Evolutionary conservation across 1,140 invertebrate species (phyloP).

Genomic region (Diachasmimorpha longicaudata): DNA sequence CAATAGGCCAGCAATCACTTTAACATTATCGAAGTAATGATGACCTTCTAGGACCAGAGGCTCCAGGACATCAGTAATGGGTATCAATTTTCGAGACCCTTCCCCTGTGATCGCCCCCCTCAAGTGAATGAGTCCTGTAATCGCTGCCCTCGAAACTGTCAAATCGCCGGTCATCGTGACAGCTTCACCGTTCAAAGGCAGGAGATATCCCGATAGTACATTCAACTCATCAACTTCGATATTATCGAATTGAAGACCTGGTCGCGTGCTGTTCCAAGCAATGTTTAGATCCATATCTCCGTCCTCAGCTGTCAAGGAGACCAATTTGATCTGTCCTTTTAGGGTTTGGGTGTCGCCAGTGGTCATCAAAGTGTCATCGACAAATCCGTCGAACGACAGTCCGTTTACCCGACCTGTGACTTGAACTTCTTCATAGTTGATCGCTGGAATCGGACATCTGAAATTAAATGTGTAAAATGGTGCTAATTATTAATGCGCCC

Average conservation of each 20-base stretch:
- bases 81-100: conserved; percentile 15
- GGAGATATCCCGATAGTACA: conserved; percentile 29
- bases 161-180: conserved; percentile 32
- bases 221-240: conserved; percentile 33
- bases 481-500: too few relatives aligned
- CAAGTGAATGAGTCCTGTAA: conserved; percentile 30
- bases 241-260: conserved; percentile 14
- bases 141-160: conserved; percentile 30
- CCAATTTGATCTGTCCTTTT: conserved; percentile 34
- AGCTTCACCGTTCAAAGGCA: conserved; percentile 38
- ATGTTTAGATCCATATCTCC: conserved; percentile 29
- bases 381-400: conserved; percentile 33
- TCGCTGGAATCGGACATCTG: conserved; percentile 40
- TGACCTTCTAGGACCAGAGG: conserved; percentile 25
- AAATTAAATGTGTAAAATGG: too few relatives aligned
- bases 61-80: conserved; percentile 19
- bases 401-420: conserved; percentile 42
- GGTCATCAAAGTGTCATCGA: conserved; percentile 38
- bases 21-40: conserved; percentile 34
- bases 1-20: conserved; percentile 29
- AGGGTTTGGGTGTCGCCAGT: conserved; percentile 39
- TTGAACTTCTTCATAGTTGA: conserved; percentile 35
- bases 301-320: conserved; percentile 14
- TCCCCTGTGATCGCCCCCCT: conserved; percentile 35
- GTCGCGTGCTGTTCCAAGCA: conserved; percentile 22